Conservation (phyloP, 2,113 vertebrate species). For the Oreochromis spilurus region DNA sequence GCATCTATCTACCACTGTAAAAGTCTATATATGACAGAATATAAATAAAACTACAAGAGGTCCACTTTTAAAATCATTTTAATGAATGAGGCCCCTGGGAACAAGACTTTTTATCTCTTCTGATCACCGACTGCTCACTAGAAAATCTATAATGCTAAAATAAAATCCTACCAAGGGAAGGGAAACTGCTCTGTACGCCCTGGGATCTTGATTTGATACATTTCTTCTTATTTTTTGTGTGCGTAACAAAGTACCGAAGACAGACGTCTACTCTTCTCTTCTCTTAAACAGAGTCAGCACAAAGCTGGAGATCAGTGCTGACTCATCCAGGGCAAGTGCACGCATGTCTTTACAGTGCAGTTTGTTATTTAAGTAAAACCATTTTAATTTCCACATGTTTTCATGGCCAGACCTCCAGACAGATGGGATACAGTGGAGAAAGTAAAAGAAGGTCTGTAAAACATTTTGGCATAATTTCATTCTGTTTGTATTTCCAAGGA, state of each 20-base stretch:
- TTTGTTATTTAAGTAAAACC: background rate
- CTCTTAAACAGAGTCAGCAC: background rate
- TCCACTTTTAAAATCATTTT: background rate
- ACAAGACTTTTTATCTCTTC: background rate
- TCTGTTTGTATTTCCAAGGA: conserved; percentile 47
- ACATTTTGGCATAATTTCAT: conserved; percentile 65
- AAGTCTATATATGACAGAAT: background rate
- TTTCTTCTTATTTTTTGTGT: background rate
- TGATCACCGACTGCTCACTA: background rate
- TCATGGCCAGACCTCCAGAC: background rate
- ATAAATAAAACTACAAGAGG: background rate
- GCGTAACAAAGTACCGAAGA: background rate
- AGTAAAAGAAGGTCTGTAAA: conserved; percentile 22
- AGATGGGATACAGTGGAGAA: background rate
- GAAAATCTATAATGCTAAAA: background rate
- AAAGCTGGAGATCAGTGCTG: background rate
- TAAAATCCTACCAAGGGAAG: background rate
- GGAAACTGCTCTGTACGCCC: background rate
- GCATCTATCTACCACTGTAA: background rate
- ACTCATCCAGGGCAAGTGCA: background rate
- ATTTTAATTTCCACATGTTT: background rate
- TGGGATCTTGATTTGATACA: background rate
- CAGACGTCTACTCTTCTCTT: background rate
- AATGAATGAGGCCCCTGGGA: conserved; percentile 25
- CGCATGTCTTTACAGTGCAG: background rate